Conservation (phyloP, 2,888 invertebrate genomes). For the Pantelozetes paolii region DNA sequence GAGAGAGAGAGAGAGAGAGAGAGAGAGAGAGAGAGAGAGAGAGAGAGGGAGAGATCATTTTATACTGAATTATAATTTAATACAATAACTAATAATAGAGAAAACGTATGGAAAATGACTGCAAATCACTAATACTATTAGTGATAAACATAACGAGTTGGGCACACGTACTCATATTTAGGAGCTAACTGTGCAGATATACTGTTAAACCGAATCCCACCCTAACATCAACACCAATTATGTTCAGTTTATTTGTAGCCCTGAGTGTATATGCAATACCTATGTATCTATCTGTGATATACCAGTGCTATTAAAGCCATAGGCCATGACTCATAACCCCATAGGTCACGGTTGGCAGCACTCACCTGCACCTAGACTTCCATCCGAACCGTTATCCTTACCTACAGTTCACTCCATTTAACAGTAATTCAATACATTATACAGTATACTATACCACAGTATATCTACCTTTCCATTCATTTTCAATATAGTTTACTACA, state of each 20-base stretch:
- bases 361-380: constrained; percentile 6
- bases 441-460: not conserved
- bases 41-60: too few relatives aligned
- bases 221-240: constrained; percentile 19
- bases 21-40: too few relatives aligned
- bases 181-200: not conserved
- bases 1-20: too few relatives aligned
- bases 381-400: not conserved
- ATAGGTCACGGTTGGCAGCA: not conserved
- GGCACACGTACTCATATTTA: constrained; percentile 8
- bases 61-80: not conserved
- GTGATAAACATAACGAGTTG: constrained; percentile 10
- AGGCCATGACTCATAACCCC: constrained; percentile 15
- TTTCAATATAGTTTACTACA: too few relatives aligned
- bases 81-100: constrained; percentile 2
- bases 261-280: too few relatives aligned
- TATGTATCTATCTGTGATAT: not conserved
- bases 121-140: not conserved
- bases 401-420: too few relatives aligned
- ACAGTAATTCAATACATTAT: constrained; percentile 2
- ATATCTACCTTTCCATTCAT: too few relatives aligned
- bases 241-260: not conserved
- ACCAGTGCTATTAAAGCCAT: not conserved
- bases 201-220: constrained; percentile 2
- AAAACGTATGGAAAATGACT: not conserved